Base-by-base conservation (phyloP, 2,888 invertebrate genomes). In the Cheilosia variabilis region DNA sequence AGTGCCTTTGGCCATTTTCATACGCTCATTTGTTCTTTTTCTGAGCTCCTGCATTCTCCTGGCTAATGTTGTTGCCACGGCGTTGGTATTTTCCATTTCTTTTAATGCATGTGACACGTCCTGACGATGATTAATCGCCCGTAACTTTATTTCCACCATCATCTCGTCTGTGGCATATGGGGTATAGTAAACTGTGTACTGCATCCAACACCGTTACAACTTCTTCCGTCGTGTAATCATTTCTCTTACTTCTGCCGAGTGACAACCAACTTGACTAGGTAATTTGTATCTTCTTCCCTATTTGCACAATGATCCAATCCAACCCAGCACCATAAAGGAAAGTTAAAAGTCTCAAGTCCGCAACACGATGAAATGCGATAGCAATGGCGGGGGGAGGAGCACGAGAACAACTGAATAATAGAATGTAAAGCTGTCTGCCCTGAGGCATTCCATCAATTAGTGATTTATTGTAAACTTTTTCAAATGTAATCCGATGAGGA, bases 121-220 rank as follows among this genome's bases (percentile, higher is more conserved):
- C 68, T 86, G 86, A 86, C 86, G 86, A 86, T 86, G 86, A 86
- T 86, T 86, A 77, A 86, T 86, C 19, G 81, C 62, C 45, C 45
- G 80, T 71, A 86, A 80, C 76, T 86, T 80, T 76, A 34, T 71
- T 75, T 79, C 69, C 37, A 37, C 13, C 37, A 37, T 13, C 37
- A 13, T 13, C 37, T 57, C 76, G 63, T 71, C 65, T 41, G 76
- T 76, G 80, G 71, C 80, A 76, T 72, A 86, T 81, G 80, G 34
- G 63, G 47, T 45, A 50, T 31, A 31, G 31, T 47, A 47, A 34
- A 34, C 4, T 19, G 34, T 6, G 22, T 17, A 10, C 10, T 2
- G 17, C 45, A 24, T 13, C n/a, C 10, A 43, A 31, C 52, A 75
- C 45, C 50, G 53, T 50, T 45, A 73, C 24, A 52, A 24, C 75